Evolutionary conservation across 2,797 vertebrate genomes (phyloP).

Genomic region (Chiloscyllium punctatum): DNA sequence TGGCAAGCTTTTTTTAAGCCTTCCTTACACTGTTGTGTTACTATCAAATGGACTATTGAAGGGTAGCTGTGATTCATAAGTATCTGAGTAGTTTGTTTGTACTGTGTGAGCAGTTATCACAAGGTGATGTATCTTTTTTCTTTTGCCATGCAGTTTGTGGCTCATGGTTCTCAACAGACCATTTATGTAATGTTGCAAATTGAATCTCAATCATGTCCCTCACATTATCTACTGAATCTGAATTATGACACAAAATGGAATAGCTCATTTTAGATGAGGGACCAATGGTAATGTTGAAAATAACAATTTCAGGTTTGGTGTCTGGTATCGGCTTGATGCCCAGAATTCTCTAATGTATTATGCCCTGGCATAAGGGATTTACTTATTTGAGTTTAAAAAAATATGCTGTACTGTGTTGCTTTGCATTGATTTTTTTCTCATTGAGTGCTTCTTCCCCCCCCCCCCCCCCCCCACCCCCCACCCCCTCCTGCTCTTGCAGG

Average conservation of each 20-base stretch:
- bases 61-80: background rate
- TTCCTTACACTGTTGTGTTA: background rate
- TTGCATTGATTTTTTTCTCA: background rate
- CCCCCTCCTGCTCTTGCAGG: slow-evolving; percentile 56
- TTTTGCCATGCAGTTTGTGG: background rate
- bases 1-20: background rate
- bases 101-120: background rate
- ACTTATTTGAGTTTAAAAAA: background rate
- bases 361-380: background rate
- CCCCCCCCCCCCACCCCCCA: too few species aligned
- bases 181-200: background rate
- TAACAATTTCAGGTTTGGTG: background rate
- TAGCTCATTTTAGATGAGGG: slow-evolving; percentile 12
- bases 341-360: background rate
- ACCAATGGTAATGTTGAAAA: background rate
- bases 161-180: background rate
- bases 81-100: background rate
- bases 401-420: background rate
- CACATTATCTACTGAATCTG: background rate
- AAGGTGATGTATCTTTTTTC: background rate
- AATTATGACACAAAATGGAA: slow-evolving; percentile 2
- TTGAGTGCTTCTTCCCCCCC: background rate
- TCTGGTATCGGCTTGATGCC: background rate
- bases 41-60: background rate
- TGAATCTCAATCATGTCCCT: background rate